Conservation (phyloP, 2,888 invertebrate genomes). For the Falcaria lacertinaria region DNA sequence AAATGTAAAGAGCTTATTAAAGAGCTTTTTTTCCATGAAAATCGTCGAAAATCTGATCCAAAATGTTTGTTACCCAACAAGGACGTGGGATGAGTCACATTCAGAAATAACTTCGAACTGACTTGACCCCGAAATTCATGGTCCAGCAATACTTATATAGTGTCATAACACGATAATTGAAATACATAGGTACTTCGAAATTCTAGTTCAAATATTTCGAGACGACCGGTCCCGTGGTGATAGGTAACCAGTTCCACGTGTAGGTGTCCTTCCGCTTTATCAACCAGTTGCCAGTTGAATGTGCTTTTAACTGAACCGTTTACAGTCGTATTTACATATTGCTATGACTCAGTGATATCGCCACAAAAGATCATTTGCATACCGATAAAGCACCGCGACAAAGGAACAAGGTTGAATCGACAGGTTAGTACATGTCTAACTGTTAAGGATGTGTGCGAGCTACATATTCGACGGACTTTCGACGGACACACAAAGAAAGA, state of each 20-base stretch:
- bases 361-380: slow-evolving; percentile 56
- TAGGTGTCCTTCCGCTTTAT: slow-evolving; percentile 19
- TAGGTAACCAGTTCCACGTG: background rate
- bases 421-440: slow-evolving; percentile 64
- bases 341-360: slow-evolving; percentile 50
- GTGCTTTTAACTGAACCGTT: slow-evolving; percentile 18
- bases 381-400: slow-evolving; percentile 57
- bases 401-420: slow-evolving; percentile 63
- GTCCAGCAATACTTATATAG: too few species aligned
- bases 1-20: too few species aligned
- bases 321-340: slow-evolving; percentile 28
- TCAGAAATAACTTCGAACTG: too few species aligned
- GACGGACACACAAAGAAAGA: slow-evolving; percentile 20
- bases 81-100: too few species aligned
- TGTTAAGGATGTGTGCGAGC: slow-evolving; percentile 32
- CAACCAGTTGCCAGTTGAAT: slow-evolving; percentile 7
- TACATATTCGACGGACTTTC: slow-evolving; percentile 2
- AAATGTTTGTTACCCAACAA: too few species aligned
- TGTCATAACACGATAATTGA: background rate
- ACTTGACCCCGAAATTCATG: too few species aligned
- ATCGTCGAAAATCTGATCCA: too few species aligned
- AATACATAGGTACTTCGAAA: background rate
- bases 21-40: too few species aligned
- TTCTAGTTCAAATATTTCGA: background rate
- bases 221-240: background rate